Conservation (phyloP, 2,797 vertebrate genomes). For the Pagetopsis macropterus region DNA sequence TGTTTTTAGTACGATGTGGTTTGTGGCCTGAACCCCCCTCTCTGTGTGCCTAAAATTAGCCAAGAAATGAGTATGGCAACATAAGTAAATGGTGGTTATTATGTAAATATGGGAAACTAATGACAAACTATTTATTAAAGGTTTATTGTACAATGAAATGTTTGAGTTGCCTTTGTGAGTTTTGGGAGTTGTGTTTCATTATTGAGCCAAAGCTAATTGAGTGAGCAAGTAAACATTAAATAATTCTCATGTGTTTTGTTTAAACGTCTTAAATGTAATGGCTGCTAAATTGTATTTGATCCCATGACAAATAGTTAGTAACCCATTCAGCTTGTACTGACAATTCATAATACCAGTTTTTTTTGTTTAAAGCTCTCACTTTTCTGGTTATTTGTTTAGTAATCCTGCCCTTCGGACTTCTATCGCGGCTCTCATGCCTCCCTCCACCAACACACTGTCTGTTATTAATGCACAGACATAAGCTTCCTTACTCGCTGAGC, state of each 20-base stretch:
- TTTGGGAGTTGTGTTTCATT: slow-evolving; percentile 14
- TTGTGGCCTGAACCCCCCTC: slow-evolving; percentile 78
- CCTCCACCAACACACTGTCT: slow-evolving; percentile 8
- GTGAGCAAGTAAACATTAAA: background rate
- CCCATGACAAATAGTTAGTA: slow-evolving; percentile 15
- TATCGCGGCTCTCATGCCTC: slow-evolving; percentile 7
- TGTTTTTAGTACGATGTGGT: slow-evolving; percentile 80
- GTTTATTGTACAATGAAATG: slow-evolving; percentile 84
- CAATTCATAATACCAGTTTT: slow-evolving; percentile 1
- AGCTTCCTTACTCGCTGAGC: slow-evolving; percentile 44
- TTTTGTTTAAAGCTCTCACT: slow-evolving; percentile 11
- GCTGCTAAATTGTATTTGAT: slow-evolving; percentile 25
- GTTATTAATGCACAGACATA: slow-evolving; percentile 29
- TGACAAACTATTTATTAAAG: slow-evolving; percentile 90
- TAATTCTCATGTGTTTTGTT: slow-evolving; percentile 1
- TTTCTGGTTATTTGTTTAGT: slow-evolving; percentile 20
- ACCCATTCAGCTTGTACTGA: slow-evolving; percentile 7
- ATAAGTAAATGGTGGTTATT: slow-evolving; percentile 80
- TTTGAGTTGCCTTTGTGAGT: slow-evolving; percentile 50
- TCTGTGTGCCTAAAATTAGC: slow-evolving; percentile 87
- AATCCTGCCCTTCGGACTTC: slow-evolving; percentile 23
- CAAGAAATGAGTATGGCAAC: slow-evolving; percentile 81
- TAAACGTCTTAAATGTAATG: background rate
- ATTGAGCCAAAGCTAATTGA: slow-evolving; percentile 7
- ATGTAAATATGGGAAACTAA: slow-evolving; percentile 88